These are phyloP conservation scores for Larimichthys polyactis DNA, from an alignment of 2,113 vertebrate species.

Conservation along the genomic window DNA sequence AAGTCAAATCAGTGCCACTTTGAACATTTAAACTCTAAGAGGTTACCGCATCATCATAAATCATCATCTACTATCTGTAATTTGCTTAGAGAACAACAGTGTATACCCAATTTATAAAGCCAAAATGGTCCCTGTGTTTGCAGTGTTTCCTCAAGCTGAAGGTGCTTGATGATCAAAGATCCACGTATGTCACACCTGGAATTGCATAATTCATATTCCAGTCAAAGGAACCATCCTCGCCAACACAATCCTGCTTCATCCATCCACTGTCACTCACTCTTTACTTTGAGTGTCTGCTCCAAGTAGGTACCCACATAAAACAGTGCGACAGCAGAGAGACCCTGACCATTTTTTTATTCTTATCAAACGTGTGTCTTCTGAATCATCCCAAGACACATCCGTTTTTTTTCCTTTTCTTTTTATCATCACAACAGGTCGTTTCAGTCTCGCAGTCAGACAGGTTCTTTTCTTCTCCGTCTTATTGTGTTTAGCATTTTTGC, in stretches of 20 bases:
- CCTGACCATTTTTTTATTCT: conserved; percentile 17
- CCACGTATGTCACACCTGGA: conserved; percentile 16
- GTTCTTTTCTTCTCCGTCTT: conserved; percentile 12
- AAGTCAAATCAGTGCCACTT: background rate
- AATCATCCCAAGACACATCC: background rate
- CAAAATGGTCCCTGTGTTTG: background rate
- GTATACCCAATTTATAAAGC: background rate
- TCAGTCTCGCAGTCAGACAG: conserved; percentile 8
- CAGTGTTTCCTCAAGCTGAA: background rate
- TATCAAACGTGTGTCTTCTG: background rate
- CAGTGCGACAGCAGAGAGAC: background rate
- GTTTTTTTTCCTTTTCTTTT: background rate
- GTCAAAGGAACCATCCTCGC: conserved; percentile 16
- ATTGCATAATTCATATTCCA: conserved; percentile 45
- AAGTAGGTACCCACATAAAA: background rate
- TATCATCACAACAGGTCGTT: conserved; percentile 12
- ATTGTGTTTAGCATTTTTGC: conserved; percentile 4
- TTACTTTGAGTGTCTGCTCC: conserved; percentile 11
- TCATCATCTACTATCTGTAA: no score
- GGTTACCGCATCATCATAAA: background rate
- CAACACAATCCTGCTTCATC: conserved; percentile 9
- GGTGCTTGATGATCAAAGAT: conserved; percentile 17
- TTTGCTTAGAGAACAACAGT: background rate
- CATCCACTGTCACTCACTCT: background rate
- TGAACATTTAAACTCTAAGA: background rate